Conservation (phyloP, 2,797 vertebrate genomes). For the Poeciliopsis infans region DNA sequence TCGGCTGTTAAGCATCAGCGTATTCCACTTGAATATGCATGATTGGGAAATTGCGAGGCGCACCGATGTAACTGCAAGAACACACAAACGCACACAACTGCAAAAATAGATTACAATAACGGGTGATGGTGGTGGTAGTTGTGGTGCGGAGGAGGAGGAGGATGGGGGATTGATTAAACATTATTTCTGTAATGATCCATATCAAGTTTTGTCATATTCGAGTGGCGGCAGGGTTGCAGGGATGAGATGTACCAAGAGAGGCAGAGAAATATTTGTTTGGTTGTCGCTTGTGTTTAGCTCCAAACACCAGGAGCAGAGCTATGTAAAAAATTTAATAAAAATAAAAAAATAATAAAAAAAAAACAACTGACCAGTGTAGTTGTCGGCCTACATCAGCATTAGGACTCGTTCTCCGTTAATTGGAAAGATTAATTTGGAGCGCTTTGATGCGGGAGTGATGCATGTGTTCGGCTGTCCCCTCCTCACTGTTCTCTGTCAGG, state of each 20-base stretch:
- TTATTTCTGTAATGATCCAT: conserved; percentile 84
- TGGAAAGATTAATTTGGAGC: conserved; percentile 96
- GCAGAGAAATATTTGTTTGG: conserved; percentile 74
- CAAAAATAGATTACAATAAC: conserved; percentile 80
- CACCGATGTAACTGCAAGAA: conserved; percentile 65
- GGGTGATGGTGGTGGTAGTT: conserved; percentile 58
- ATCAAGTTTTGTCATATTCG: conserved; percentile 78
- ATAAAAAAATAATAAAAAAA: conserved; percentile 34
- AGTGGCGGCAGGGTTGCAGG: conserved; percentile 60
- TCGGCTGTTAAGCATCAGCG: conserved; percentile 80
- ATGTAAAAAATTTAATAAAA: conserved; percentile 6
- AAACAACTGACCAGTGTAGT: conserved; percentile 82
- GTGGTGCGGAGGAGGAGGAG: conserved; percentile 21
- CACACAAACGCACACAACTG: conserved; percentile 78
- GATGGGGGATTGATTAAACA: conserved; percentile 79
- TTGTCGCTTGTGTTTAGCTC: conserved; percentile 76
- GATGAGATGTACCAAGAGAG: conserved; percentile 21
- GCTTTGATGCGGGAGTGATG: conserved; percentile 91
- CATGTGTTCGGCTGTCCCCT: conserved; percentile 88
- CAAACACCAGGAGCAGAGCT: conserved; percentile 63
- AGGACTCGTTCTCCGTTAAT: conserved; percentile 95
- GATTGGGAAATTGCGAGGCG: conserved; percentile 70
- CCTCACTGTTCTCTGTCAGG: conserved; percentile 96
- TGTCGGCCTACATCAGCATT: conserved; percentile 87
- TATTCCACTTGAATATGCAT: conserved; percentile 82